Base-by-base conservation (phyloP, 2,797 vertebrate genomes). In the Anomalospiza imberbis region DNA sequence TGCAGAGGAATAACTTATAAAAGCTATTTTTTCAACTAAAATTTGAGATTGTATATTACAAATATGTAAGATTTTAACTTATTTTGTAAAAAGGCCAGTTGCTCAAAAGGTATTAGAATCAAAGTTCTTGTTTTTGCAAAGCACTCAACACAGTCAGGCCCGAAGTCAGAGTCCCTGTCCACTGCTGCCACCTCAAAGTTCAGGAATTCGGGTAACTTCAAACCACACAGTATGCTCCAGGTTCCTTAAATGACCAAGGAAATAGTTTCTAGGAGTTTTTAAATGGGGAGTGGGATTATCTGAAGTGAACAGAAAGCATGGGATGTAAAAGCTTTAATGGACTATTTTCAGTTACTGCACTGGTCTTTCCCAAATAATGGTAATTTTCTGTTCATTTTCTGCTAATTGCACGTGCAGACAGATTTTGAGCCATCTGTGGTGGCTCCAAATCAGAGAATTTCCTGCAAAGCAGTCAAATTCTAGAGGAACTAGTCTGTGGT, bases 341-440 rank as follows among this genome's bases (percentile, higher is more conserved):
- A 38, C 22, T 72, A 88, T 78, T 79, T 25, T 5, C 72, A 91
- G 62, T 88, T 86, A 70, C 55, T 93, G 76, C 76, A 32, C 44
- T 55, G 55, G 31, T 83, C 71, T 91, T 83, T 72, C 74, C 66
- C 60, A 91, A 88, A 83, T 84, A 88, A 70, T 88, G 55, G 54
- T 58, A 78, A 57, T 84, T 90, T 95, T 95, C 91, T 76, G 25
- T 80, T 83, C 21, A 60, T 87, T 92, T 95, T 89, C 75, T 83
- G 29, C 25, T 89, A 93, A 78, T 65, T 94, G 66, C 80, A 57
- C 55, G 62, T 84, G 60, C 51, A 91, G 94, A 81, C 80, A 81
- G 79, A 93, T 85, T 91, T 85, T 78, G 67, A 68, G 91, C 94
- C 80, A 62, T 86, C 91, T 94, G 73, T 73, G 66, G 47, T 76